phyloP scores from a whole-genome alignment of 2,888 invertebrate genomes.

The Mylabris sibirica region DNA sequence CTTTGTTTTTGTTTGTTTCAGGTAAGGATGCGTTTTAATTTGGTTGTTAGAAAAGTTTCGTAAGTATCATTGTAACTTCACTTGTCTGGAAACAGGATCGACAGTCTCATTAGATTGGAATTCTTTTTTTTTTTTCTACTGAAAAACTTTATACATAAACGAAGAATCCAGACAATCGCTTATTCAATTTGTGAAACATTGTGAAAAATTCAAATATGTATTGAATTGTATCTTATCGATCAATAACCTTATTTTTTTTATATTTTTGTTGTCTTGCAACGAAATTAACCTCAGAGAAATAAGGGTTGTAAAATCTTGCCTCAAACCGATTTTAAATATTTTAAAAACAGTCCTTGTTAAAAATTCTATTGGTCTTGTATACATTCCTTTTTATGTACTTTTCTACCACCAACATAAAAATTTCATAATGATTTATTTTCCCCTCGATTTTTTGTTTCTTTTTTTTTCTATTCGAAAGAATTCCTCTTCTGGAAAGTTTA shows the following conservation, averaged over 20 bases:
- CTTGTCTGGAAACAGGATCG: constrained; percentile 5
- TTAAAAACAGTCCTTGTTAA: background rate
- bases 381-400: background rate
- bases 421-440: constrained; percentile 1
- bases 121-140: too few species aligned
- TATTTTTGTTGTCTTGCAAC: background rate
- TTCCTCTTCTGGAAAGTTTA: background rate
- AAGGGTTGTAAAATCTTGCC: background rate
- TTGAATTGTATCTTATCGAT: background rate
- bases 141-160: too few species aligned
- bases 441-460: background rate
- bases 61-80: constrained; percentile 22
- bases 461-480: background rate
- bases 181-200: too few species aligned
- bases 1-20: constrained; percentile 30
- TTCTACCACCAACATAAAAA: background rate
- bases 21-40: constrained; percentile 33
- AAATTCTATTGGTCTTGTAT: background rate
- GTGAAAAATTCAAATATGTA: background rate
- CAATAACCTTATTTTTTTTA: background rate
- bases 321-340: background rate
- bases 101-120: background rate
- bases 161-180: too few species aligned
- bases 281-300: background rate
- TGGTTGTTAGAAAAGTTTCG: constrained; percentile 20